Conservation (phyloP, 2,113 vertebrate genomes). For the Clupea harengus region DNA sequence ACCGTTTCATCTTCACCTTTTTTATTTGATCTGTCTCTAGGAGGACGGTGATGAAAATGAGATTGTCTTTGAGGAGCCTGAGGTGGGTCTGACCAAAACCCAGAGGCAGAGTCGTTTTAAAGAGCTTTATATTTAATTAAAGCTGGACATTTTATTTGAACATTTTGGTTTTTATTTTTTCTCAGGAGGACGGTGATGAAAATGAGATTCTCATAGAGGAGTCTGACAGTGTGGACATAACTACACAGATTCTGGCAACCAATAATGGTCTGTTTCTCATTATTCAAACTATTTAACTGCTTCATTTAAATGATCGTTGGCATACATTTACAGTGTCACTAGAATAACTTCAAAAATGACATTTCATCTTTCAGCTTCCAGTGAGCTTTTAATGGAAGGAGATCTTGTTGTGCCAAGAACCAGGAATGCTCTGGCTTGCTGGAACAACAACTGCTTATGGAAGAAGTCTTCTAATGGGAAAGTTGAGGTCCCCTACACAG, state of each 20-base stretch:
- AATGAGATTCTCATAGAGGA: not conserved
- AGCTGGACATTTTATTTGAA: too few relatives aligned
- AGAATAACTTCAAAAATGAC: too few relatives aligned
- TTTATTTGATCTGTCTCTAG: not conserved
- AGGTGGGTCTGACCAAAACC: too few relatives aligned
- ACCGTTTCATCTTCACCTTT: not conserved
- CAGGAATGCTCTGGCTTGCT: constrained; percentile 48
- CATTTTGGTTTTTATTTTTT: too few relatives aligned
- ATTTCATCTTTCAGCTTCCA: constrained; percentile 16
- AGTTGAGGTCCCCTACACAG: constrained; percentile 41
- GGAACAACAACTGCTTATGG: constrained; percentile 41
- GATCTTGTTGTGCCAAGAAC: constrained; percentile 40
- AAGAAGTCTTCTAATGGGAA: constrained; percentile 40
- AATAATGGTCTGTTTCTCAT: constrained; percentile 27
- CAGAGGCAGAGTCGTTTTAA: too few relatives aligned
- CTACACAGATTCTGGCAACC: constrained; percentile 24
- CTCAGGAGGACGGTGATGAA: not conserved
- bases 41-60: not conserved
- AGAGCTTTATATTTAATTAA: too few relatives aligned
- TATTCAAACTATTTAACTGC: not conserved
- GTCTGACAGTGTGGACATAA: constrained; percentile 2
- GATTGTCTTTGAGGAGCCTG: not conserved
- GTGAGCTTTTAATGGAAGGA: constrained; percentile 37
- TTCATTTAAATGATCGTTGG: too few relatives aligned
- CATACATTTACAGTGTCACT: not conserved